Conservation (phyloP, 2,113 vertebrate genomes). For the Pelobates fuscus region DNA sequence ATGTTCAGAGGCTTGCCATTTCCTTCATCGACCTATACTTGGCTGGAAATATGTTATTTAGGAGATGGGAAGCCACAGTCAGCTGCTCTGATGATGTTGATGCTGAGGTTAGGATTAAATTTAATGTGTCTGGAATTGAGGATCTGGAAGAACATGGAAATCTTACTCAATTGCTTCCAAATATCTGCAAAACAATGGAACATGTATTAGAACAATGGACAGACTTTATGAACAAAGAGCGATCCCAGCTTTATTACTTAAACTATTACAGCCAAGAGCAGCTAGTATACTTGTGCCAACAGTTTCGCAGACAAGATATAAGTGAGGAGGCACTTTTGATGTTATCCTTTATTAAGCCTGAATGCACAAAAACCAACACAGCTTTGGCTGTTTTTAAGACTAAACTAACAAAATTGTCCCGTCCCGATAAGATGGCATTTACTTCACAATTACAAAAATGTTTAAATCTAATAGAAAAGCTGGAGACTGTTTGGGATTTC, state of each 20-base stretch:
- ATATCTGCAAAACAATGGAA: conserved; percentile 86
- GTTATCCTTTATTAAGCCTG: conserved; percentile 81
- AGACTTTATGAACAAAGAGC: conserved; percentile 73
- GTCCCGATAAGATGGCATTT: background rate
- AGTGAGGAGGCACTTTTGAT: conserved; percentile 78
- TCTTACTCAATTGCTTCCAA: conserved; percentile 68
- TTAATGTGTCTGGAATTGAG: conserved; percentile 60
- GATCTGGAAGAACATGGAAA: conserved; percentile 68
- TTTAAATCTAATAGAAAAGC: conserved; percentile 51
- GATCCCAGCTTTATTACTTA: conserved; percentile 78
- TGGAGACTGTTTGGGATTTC: conserved; percentile 74
- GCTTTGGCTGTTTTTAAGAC: fast-evolving
- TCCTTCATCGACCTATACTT: conserved; percentile 82
- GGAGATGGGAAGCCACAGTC: conserved; percentile 76
- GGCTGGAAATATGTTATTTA: conserved; percentile 89
- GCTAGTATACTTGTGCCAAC: conserved; percentile 81
- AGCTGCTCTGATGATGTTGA: conserved; percentile 62
- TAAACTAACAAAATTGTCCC: too few relatives aligned
- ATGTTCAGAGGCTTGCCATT: conserved; percentile 78
- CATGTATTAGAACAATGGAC: conserved; percentile 78
- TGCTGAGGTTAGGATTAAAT: conserved; percentile 73
- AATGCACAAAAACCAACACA: conserved; percentile 65
- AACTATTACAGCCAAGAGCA: conserved; percentile 93
- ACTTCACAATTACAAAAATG: background rate
- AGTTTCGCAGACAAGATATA: conserved; percentile 61